Percentiles rank a stretch among this genome's conserved stretches.
Evolutionary conservation across 2,888 invertebrate genomes (phyloP).

Genomic region (Ichneumoninae sp.): DNA sequence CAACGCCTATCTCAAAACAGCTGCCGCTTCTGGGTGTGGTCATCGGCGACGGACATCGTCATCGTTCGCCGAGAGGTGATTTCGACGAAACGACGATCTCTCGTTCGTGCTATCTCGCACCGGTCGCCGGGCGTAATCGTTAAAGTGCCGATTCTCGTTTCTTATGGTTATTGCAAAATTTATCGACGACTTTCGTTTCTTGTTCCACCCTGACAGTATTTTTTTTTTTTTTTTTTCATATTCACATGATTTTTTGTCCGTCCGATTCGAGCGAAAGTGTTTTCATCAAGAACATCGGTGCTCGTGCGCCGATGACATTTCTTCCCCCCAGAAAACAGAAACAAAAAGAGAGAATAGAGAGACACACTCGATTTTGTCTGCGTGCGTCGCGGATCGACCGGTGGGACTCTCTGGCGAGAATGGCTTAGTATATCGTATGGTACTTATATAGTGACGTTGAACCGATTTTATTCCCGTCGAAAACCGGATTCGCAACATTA

Average conservation of each 20-base stretch:
- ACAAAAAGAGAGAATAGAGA: not conserved
- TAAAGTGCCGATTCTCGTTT: not conserved
- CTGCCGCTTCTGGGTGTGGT: constrained; percentile 55
- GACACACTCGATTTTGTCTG: constrained; percentile 7
- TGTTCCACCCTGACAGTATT: not conserved
- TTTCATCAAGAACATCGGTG: not conserved
- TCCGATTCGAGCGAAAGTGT: not conserved
- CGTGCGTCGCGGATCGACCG: not conserved
- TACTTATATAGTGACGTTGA: constrained; percentile 44
- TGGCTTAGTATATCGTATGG: constrained; percentile 42
- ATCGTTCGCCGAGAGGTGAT: constrained; percentile 8
- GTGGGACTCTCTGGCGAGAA: constrained; percentile 42
- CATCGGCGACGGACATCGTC: constrained; percentile 56
- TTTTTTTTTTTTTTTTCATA: no score
- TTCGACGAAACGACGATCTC: constrained; percentile 8
- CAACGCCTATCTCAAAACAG: constrained; percentile 33
- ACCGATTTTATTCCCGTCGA: constrained; percentile 66
- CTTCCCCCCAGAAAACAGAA: not conserved
- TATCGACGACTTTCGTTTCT: not conserved
- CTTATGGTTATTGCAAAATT: not conserved
- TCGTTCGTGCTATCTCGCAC: not conserved
- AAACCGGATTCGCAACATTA: constrained; percentile 67
- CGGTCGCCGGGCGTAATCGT: not conserved
- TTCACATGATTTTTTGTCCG: not conserved
- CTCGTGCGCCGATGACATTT: not conserved